Percentiles rank a stretch among this genome's conserved stretches.
phyloP scores from a whole-genome alignment of 1,140 invertebrate genomes.

The Uloborus diversus region DNA sequence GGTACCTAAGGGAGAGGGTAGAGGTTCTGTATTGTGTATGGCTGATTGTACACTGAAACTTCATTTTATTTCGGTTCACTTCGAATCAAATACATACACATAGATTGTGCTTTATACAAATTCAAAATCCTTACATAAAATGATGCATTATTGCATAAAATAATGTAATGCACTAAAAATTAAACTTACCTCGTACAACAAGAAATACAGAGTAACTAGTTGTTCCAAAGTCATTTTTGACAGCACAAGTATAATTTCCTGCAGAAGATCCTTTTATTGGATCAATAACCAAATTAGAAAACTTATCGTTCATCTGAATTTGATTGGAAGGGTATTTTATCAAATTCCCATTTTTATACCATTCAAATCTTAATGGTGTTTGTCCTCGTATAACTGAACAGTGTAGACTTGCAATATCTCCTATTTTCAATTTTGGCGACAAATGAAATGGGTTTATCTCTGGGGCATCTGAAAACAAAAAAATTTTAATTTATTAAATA shows the following conservation, averaged over 20 bases:
- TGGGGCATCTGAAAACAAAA: constrained; percentile 25
- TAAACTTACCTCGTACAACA: constrained; percentile 22
- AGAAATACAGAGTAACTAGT: constrained; percentile 6
- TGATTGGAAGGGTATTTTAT: neutral
- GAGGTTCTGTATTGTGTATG: no score
- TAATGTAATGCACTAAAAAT: no score
- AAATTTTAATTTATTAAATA: no score
- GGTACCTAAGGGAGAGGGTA: no score
- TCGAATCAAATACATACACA: no score
- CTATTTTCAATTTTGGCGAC: constrained; percentile 5
- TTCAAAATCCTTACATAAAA: no score
- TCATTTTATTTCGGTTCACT: no score
- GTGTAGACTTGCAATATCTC: constrained; percentile 8
- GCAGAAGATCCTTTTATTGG: neutral
- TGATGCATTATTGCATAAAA: no score
- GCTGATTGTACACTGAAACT: no score
- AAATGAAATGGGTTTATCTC: constrained; percentile 9
- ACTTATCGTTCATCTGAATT: constrained; percentile 4
- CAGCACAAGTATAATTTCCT: constrained; percentile 36
- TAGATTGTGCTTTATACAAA: no score
- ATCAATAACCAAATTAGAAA: constrained; percentile 18
- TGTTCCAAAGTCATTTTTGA: constrained; percentile 16
- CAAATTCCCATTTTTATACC: constrained; percentile 21
- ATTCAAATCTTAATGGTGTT: constrained; percentile 21
- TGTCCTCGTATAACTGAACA: constrained; percentile 11